phyloP scores from a whole-genome alignment of 2,797 vertebrate species.

The Enteromius afrohamiltoni region DNA sequence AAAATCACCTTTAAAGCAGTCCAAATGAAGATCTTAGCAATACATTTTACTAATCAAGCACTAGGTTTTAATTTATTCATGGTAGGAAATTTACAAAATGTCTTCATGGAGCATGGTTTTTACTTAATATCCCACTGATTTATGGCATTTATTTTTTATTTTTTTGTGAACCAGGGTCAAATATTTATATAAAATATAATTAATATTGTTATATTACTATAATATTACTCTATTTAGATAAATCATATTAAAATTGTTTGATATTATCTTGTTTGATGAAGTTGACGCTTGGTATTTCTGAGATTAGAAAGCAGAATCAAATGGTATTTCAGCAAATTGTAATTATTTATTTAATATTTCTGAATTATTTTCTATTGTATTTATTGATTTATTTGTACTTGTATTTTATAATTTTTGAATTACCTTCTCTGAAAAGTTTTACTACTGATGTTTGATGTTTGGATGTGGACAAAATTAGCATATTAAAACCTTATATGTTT shows the following conservation, averaged over 20 bases:
- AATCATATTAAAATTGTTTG: not conserved
- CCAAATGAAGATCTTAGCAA: too few species aligned
- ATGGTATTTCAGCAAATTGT: not conserved
- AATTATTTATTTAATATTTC: not conserved
- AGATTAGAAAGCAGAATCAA: not conserved
- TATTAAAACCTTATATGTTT: not conserved
- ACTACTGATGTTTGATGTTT: not conserved
- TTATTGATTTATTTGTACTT: not conserved
- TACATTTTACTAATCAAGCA: too few species aligned
- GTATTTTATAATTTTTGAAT: not conserved
- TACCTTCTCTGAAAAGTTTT: not conserved
- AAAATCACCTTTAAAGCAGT: too few species aligned
- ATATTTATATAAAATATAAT: not conserved
- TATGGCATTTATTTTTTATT: too few species aligned
- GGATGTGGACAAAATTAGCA: not conserved
- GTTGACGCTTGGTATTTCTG: not conserved
- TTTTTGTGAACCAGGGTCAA: too few species aligned
- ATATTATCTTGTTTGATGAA: too few species aligned
- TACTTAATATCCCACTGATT: too few species aligned
- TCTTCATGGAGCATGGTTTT: too few species aligned
- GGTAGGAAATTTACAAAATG: too few species aligned
- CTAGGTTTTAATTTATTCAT: too few species aligned
- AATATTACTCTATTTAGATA: not conserved
- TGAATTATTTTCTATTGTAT: not conserved
- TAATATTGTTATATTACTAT: not conserved